These are phyloP conservation scores for Tragopan temminckii DNA, from an alignment of 2,797 vertebrate genomes.

Conservation along the genomic window DNA sequence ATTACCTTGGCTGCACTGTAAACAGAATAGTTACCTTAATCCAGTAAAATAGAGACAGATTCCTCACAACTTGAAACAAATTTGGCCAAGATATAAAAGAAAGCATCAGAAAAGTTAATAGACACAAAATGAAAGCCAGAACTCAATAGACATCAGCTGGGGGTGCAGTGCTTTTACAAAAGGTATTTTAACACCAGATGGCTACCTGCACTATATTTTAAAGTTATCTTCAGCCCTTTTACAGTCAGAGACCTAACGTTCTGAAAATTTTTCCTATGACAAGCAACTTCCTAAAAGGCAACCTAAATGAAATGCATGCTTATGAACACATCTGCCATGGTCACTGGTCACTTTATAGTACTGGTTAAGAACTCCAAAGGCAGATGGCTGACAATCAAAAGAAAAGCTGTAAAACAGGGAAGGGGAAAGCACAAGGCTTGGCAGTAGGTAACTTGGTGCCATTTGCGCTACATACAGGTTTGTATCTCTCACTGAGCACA, in stretches of 20 bases:
- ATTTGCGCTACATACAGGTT: fast-evolving
- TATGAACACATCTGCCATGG: background rate
- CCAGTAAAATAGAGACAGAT: background rate
- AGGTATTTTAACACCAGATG: background rate
- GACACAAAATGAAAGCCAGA: background rate
- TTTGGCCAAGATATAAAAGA: background rate
- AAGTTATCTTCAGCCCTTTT: background rate
- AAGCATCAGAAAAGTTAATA: background rate
- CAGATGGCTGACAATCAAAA: background rate
- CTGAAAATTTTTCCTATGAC: background rate
- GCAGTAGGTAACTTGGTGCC: background rate
- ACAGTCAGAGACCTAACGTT: background rate
- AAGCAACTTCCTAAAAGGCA: background rate
- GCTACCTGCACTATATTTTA: background rate
- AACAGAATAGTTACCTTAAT: background rate
- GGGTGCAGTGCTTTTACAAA: background rate
- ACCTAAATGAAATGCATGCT: background rate
- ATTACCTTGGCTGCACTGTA: background rate
- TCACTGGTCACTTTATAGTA: background rate
- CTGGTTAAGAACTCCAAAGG: background rate
- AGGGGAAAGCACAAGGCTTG: background rate
- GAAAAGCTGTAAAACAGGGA: background rate
- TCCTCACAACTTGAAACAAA: background rate
- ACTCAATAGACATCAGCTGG: background rate
- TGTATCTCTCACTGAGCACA: background rate